Percentiles rank a stretch among this genome's conserved stretches.
Evolutionary conservation across 2,113 vertebrate genomes (phyloP).

Genomic region (Noturus placidus): DNA sequence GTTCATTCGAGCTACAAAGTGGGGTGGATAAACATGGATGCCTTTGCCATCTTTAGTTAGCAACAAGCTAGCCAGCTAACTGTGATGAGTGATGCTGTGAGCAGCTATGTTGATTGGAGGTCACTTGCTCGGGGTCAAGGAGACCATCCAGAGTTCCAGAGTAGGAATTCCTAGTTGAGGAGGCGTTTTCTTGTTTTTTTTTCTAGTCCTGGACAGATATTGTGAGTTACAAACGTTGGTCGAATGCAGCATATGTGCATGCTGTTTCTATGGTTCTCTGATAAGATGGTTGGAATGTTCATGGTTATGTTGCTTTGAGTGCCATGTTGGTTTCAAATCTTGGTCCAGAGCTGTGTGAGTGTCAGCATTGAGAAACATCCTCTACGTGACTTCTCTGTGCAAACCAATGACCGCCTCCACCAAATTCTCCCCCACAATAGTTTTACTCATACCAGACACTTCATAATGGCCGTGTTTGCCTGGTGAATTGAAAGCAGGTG

Average conservation of each 20-base stretch:
- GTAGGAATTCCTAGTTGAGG: not conserved
- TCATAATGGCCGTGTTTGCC: constrained; percentile 45
- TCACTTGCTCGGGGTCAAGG: not conserved
- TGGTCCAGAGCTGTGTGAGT: not conserved
- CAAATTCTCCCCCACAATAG: not conserved
- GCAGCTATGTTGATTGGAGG: not conserved
- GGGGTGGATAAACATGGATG: not conserved
- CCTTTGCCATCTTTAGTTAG: not conserved
- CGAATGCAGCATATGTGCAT: not conserved
- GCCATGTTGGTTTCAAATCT: not conserved
- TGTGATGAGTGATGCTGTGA: not conserved
- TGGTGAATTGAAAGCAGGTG: constrained; percentile 54
- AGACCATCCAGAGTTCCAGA: not conserved
- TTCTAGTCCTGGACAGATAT: not conserved
- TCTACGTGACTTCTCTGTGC: not conserved
- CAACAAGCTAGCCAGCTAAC: not conserved
- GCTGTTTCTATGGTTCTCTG: not conserved
- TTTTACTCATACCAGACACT: constrained; percentile 39
- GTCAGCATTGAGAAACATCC: not conserved
- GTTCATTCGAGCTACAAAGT: not conserved
- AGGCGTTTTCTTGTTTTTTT: not conserved
- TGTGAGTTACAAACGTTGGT: not conserved
- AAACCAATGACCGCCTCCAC: constrained; percentile 26
- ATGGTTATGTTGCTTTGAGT: not conserved
- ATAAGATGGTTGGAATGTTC: not conserved